Evolutionary conservation across 2,113 vertebrate genomes (phyloP).

Genomic region (Todiramphus saurophagus): DNA sequence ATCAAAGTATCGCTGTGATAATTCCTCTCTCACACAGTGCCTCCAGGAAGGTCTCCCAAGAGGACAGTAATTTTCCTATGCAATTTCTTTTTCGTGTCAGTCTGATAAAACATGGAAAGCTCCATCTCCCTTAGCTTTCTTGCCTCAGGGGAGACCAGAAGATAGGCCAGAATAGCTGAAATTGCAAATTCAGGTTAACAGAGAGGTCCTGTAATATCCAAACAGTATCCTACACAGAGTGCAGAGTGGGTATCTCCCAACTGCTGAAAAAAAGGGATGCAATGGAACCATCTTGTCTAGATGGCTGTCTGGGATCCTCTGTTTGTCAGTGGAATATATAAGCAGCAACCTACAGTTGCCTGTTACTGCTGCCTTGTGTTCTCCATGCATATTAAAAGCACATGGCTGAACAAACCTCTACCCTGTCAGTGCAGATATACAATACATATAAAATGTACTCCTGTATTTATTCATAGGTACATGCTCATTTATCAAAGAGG

Average conservation of each 20-base stretch:
- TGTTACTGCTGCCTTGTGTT: background rate
- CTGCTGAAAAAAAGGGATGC: background rate
- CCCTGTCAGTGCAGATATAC: slow-evolving; percentile 35
- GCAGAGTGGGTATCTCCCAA: background rate
- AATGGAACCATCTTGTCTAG: background rate
- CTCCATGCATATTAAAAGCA: slow-evolving; percentile 41
- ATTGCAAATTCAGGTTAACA: background rate
- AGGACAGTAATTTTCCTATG: background rate
- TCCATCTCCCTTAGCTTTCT: background rate
- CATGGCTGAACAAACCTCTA: background rate
- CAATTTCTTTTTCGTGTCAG: background rate
- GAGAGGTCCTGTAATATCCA: background rate
- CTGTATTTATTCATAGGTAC: slow-evolving; percentile 63
- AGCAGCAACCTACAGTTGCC: background rate
- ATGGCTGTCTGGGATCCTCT: background rate
- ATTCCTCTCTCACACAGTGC: background rate
- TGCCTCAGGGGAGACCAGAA: background rate
- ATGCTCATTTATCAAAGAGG: slow-evolving; percentile 51
- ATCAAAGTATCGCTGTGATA: background rate
- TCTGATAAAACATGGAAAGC: accelerated
- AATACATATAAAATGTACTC: slow-evolving; percentile 51
- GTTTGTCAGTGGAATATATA: background rate
- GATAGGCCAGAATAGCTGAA: background rate
- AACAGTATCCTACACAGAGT: background rate
- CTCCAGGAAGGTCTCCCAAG: background rate